A percentile compares a stretch with the other conserved stretches of the same genome.
phyloP scores from a whole-genome alignment of 2,113 vertebrate genomes.

The Seriola dumerili region DNA sequence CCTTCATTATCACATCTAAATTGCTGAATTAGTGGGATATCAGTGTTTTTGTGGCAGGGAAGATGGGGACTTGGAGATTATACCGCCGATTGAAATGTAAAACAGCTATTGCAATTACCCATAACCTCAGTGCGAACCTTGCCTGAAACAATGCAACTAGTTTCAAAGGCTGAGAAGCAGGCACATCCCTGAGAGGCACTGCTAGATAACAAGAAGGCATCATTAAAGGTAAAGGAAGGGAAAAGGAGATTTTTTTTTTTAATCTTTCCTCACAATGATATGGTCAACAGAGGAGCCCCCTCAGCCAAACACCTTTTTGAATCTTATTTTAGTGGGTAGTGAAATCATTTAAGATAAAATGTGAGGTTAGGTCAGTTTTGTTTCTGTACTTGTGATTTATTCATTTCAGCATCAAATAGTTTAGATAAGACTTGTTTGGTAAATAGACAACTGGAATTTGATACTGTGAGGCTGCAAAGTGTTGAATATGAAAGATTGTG shows the following conservation, averaged over 20 bases:
- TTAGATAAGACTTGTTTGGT: conserved; percentile 27
- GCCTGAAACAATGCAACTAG: conserved; percentile 77
- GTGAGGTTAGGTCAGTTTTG: conserved; percentile 33
- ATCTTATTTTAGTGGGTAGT: conserved; percentile 32
- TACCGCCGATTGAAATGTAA: conserved; percentile 81
- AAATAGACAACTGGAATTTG: conserved; percentile 3
- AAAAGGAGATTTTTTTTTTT: conserved; percentile 40
- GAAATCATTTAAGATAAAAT: conserved; percentile 59
- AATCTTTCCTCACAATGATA: conserved; percentile 47
- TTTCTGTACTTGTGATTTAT: conserved; percentile 48
- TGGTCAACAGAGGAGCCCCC: conserved; percentile 41
- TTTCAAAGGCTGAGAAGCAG: conserved; percentile 80
- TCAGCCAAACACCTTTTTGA: conserved; percentile 46
- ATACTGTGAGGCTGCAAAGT: background rate
- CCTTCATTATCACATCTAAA: conserved; percentile 72
- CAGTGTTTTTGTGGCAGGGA: conserved; percentile 72
- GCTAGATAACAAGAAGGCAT: conserved; percentile 74
- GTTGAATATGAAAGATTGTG: background rate
- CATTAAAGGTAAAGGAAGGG: conserved; percentile 71
- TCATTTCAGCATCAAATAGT: conserved; percentile 40
- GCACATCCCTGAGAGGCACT: conserved; percentile 68
- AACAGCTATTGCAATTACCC: conserved; percentile 81
- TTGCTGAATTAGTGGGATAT: conserved; percentile 69
- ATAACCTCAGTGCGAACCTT: conserved; percentile 81
- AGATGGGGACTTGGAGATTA: conserved; percentile 75